Evolutionary conservation across 1,140 invertebrate species (phyloP).

Genomic region (Nixonia krombeini): DNA sequence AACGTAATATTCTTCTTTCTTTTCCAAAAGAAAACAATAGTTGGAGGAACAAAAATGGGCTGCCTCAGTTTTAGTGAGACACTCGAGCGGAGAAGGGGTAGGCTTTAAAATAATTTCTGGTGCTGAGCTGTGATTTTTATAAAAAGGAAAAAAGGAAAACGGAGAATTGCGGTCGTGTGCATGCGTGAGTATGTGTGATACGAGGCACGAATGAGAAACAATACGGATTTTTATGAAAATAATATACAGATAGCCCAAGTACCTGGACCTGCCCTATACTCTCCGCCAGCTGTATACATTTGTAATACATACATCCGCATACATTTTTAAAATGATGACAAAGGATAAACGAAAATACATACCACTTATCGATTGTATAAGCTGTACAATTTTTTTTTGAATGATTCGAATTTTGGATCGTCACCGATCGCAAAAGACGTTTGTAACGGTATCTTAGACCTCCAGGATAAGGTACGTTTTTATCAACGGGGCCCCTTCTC

Average conservation of each 20-base stretch:
- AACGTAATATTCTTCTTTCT: slow-evolving; percentile 20
- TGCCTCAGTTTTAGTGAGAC: slow-evolving; percentile 64
- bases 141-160: slow-evolving; percentile 53
- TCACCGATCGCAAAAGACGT: too few species aligned
- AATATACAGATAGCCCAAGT: slow-evolving; percentile 67
- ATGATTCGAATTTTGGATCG: neutral
- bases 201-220: slow-evolving; percentile 8
- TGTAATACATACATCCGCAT: slow-evolving; percentile 25
- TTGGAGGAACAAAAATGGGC: slow-evolving; percentile 14
- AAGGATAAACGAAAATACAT: slow-evolving; percentile 24
- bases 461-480: slow-evolving; percentile 10
- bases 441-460: too few species aligned
- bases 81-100: slow-evolving; percentile 54
- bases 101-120: slow-evolving; percentile 67
- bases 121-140: slow-evolving; percentile 70
- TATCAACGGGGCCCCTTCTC: slow-evolving; percentile 19
- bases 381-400: too few species aligned
- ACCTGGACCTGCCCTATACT: slow-evolving; percentile 66
- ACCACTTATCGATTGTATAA: slow-evolving; percentile 59
- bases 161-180: slow-evolving; percentile 16
- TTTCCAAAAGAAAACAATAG: slow-evolving; percentile 28
- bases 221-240: slow-evolving; percentile 61
- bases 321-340: too few species aligned
- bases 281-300: slow-evolving; percentile 51
- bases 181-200: slow-evolving; percentile 4